Evolutionary conservation across 2,888 invertebrate genomes (phyloP), one percentile per base, ranked within the genome.

Genomic region (Argynnis bischoffii): DNA sequence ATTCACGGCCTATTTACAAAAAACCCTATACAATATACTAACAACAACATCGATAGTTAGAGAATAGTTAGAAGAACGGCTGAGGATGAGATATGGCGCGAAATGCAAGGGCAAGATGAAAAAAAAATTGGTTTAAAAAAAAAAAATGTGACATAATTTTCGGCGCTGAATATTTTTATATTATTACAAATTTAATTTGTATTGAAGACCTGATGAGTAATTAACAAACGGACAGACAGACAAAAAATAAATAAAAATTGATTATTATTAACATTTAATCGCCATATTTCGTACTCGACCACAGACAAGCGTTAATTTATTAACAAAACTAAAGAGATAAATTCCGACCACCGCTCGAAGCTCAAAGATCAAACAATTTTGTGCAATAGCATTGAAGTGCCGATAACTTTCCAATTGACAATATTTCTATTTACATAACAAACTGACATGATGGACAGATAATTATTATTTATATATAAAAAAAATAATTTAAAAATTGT

Each of bases 1-100:
- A 41, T 41, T 46, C 56, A 51, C 66, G 59, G 48, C 16, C 51
- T 68, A 68, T 68, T 56, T 64, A 64, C 46, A 66, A n/a, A 59
- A 59, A 55, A 57, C 5, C 48, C 59, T 63, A 63, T 55, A 31
- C 31, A 54, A 14, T 57, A 67, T 26, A 31, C 55, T 67, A 66
- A 47, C 35, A 56, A 66, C 60, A 55, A 67, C 63, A 63, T 51
- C 56, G 46, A 67, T 48, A 59, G 26, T 41, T 55, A 61, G 63
- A 55, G 63, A 57, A 57, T 50, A 55, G 26, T 35, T 48, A 21
- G 26, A 48, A 54, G 21, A 3, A 47, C 18, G 26, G 60, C n/a
- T 11, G 50, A 48, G 6, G 15, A 21, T 15, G 14, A n/a, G 18
- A 35, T 14, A 51, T 51, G 51, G 53, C 61, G 48, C 55, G 51